Base-by-base conservation (phyloP, 2,113 vertebrate genomes). In the Todiramphus saurophagus region DNA sequence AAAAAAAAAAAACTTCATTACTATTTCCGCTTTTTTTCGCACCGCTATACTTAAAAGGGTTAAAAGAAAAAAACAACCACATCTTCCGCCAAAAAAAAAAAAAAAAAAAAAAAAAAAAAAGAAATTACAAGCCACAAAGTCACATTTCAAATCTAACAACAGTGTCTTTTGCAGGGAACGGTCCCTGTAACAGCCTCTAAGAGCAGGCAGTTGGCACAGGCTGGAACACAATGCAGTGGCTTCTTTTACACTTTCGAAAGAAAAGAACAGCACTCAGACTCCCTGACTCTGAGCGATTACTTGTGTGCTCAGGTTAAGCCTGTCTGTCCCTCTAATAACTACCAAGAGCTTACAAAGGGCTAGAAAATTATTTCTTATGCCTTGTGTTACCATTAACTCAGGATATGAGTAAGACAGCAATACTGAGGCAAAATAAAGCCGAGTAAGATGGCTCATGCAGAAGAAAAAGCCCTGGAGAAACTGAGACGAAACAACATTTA, bases 161-260 rank as follows among this genome's bases (percentile, higher is more conserved):
- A 28, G 31, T 19, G 25, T n/a, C 33, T 64, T 90, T 80, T 6
- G 0, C 39, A 60, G 39, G 28, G 58, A 87, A 39, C 1, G 0
- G 31, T n/a, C 82, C 58, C 24, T 80, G 21, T 70, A 55, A 59
- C 4, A 90, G 37, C 43, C 17, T 59, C 33, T 24, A 50, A 48
- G 35, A 58, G 11, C 53, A 91, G 37, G 31, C 33, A 92, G 14
- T 58, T 74, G 72, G 67, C 67, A 93, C 18, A 90, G 59, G 21
- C 33, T 88, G 13, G 33, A 86, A 77, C 33, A 58, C 25, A 56
- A 30, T 28, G 62, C 37, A 93, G 55, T 84, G 74, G 35, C 39
- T 96, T 89, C 62, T 73, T 94, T 94, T 82, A 94, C 73, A 87
- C 33, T 87, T 89, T 76, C 91, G 50, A 89, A 67, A 68, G 15